Base-by-base conservation (phyloP, 1,140 invertebrate species). In the Teleopsis dalmanni region DNA sequence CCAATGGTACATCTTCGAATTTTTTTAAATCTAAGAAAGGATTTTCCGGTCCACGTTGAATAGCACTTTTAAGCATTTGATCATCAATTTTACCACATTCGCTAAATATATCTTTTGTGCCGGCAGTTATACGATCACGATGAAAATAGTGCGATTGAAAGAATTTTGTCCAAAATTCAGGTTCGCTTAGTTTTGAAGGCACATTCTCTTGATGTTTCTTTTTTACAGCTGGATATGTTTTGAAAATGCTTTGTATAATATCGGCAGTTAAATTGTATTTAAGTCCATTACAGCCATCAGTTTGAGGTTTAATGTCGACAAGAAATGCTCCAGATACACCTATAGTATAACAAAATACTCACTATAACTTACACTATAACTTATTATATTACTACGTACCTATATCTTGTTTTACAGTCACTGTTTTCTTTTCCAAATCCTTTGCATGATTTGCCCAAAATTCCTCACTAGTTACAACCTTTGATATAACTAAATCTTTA, bases 61-160 rank as follows among this genome's bases (percentile, higher is more conserved):
- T 84, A 45, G 90, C 90, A 56, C 83, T 81, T 54, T 83, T 82
- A 51, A 91, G 75, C 57, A 88, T 83, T 73, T 90, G 84, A 68
- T 97, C 94, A 72, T 98, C 94, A 58, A 88, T 81, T 78, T 95
- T 94, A 55, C 92, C 92, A 80, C 94, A 98, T 73, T 98, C 94
- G 21, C 90, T 88, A 70, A 98, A 98, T 34, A 98, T 75, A 74
- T 98, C 91, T 73, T 91, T 95, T 71, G 82, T 88, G 53, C 87
- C 84, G 27, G 88, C 79, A 54, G 86, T 84, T 23, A 92, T 88
- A 43, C 95, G 82, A 76, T 99, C 96, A 53, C 80, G 76, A 76
- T 99, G 95, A 81, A 98, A 99, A 76, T 99, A 99, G 78, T 99
- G 95, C 16, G 95, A 98, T 69, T 99, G 95, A 76, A 99, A 99